Conservation (phyloP, 2,888 invertebrate genomes). For the Watsonalla cultraria region DNA sequence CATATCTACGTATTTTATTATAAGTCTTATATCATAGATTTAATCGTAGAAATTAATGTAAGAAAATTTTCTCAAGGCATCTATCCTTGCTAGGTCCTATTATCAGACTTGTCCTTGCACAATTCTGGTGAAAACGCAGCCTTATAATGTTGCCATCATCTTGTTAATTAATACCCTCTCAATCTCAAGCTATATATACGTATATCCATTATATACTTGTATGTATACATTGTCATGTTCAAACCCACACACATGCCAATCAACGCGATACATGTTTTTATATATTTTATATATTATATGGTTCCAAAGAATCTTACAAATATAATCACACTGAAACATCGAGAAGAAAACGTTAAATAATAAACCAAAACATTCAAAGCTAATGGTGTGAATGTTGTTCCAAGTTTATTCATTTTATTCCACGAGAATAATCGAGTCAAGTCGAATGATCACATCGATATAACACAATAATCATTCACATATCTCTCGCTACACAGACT, state of each 20-base stretch:
- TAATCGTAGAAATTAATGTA: too few species aligned
- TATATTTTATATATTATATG: slow-evolving; percentile 16
- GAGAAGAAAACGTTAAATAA: slow-evolving; percentile 41
- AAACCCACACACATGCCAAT: slow-evolving; percentile 57
- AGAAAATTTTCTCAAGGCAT: too few species aligned
- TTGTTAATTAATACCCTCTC: too few species aligned
- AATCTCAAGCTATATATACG: slow-evolving; percentile 48
- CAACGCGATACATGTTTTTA: slow-evolving; percentile 18
- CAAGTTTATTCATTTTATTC: slow-evolving; percentile 18
- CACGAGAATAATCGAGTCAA: slow-evolving; percentile 30
- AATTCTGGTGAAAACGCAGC: too few species aligned
- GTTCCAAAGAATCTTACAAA: slow-evolving; percentile 28
- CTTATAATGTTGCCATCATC: too few species aligned
- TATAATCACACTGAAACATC: slow-evolving; percentile 41
- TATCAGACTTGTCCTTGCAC: too few species aligned
- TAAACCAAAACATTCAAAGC: slow-evolving; percentile 69
- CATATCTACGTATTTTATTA: too few species aligned
- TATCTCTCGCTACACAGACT: slow-evolving; percentile 66
- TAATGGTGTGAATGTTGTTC: slow-evolving; percentile 51
- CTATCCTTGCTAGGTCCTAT: too few species aligned
- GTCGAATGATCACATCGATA: slow-evolving; percentile 64
- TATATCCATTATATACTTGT: slow-evolving; percentile 35
- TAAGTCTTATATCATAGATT: too few species aligned
- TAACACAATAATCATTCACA: slow-evolving; percentile 62
- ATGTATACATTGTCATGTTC: slow-evolving; percentile 9